Evolutionary conservation across 2,113 vertebrate species (phyloP), one percentile per base, ranked within the genome.

Genomic region (Actinemys pallida): DNA sequence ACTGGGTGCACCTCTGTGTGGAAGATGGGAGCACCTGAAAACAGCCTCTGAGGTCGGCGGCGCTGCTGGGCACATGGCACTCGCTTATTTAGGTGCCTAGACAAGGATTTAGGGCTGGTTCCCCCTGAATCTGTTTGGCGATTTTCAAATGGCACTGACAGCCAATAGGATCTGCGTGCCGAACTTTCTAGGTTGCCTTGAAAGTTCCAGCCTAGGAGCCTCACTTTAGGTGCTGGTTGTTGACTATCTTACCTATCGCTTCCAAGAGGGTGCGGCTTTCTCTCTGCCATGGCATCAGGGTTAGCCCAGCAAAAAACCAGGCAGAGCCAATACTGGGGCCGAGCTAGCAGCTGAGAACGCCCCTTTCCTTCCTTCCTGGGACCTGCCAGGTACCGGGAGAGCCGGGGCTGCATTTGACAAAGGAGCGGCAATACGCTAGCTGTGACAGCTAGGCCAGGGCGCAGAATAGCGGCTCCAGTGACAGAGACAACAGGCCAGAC

Each of bases 401-500:
- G 0, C 1, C 35, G 1, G 1, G 10, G 29, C 3, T 0, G 59
- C 62, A 62, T 57, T 11, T 57, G 56, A 27, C 56, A 5, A 57
- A 27, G 56, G 25, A 29, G 4, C 5, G 57, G 27, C 27, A 29
- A 31, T 13, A 59, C 27, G 12, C 31, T 14, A 35, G 29, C 29
- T 62, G 29, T 35, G 59, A 35, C 14, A 35, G 59, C 29, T 31
- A 31, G 13, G 29, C 59, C 29, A 29, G 29, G 59, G 29, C 7
- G 13, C 59, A 6, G 0, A 59, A 59, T 3, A 14, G 20, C 49
- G 29, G 93, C 83, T 0, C 1, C 94, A 96, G 50, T 2, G 10
- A 86, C 85, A 62, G 75, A 57, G 94, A 84, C 81, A 89, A 82
- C 89, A 90, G 93, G 3, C 83, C 88, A 90, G 95, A 76, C 75